These are phyloP conservation scores for Cydia splendana DNA, from an alignment of 1,140 invertebrate genomes.

Conservation along the genomic window DNA sequence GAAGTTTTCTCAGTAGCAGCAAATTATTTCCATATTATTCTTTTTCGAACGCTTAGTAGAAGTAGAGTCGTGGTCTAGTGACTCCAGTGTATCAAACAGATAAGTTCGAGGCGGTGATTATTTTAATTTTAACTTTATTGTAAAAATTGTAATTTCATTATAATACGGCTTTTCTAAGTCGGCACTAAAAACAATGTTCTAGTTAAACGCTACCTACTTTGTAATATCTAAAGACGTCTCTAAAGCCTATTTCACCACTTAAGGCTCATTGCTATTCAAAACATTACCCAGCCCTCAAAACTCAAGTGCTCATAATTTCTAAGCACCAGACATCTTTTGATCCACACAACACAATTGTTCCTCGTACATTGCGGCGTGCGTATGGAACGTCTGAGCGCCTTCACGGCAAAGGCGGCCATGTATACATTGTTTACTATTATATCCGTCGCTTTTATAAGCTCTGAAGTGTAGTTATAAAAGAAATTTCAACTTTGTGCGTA, in stretches of 20 bases:
- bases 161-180: too few relatives aligned
- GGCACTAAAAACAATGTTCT: too few relatives aligned
- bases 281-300: slow-evolving; percentile 1
- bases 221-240: too few relatives aligned
- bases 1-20: too few relatives aligned
- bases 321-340: slow-evolving; percentile 43
- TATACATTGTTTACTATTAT: slow-evolving; percentile 50
- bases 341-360: slow-evolving; percentile 34
- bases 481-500: not conserved
- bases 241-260: not conserved
- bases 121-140: too few relatives aligned
- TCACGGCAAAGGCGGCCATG: slow-evolving; percentile 34
- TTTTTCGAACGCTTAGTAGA: too few relatives aligned
- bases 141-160: too few relatives aligned
- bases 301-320: slow-evolving; percentile 22
- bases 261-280: not conserved
- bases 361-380: slow-evolving; percentile 32
- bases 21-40: too few relatives aligned
- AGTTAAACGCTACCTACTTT: too few relatives aligned
- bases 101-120: too few relatives aligned
- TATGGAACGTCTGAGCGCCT: slow-evolving; percentile 19
- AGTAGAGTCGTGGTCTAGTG: too few relatives aligned
- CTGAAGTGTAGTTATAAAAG: not conserved
- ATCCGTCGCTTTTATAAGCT: slow-evolving; percentile 36
- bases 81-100: too few relatives aligned